phyloP scores from a whole-genome alignment of 2,888 invertebrate genomes.

The Pollenia amentaria region DNA sequence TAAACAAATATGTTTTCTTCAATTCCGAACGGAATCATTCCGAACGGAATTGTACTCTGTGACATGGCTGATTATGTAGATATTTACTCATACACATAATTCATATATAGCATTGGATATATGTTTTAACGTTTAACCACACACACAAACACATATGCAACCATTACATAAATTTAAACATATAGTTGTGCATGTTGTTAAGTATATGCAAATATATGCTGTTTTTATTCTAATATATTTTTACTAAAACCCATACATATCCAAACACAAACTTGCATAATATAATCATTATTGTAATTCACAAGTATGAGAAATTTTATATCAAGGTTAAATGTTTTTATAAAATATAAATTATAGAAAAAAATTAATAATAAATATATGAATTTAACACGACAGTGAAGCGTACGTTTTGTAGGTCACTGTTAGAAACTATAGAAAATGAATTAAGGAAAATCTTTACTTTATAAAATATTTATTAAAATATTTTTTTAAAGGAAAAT shows the following conservation, averaged over 20 bases:
- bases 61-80: no score
- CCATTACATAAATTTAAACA: constrained; percentile 12
- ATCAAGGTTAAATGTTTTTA: constrained; percentile 46
- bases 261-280: constrained; percentile 5
- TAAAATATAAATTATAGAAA: not conserved
- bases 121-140: not conserved
- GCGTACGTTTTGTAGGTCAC: constrained; percentile 8
- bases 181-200: constrained; percentile 14
- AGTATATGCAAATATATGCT: constrained; percentile 25
- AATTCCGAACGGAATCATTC: no score
- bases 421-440: not conserved
- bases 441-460: not conserved
- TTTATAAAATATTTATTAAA: not conserved
- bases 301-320: constrained; percentile 30
- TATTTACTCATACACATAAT: constrained; percentile 1
- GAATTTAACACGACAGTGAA: not conserved
- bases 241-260: constrained; percentile 2
- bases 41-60: no score
- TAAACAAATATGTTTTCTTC: no score
- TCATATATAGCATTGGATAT: constrained; percentile 10
- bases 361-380: not conserved
- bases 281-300: constrained; percentile 45
- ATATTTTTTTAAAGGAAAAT: not conserved
- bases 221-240: constrained; percentile 15
- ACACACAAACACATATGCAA: not conserved